Evolutionary conservation across 2,113 vertebrate species (phyloP), one percentile per base, ranked within the genome.

Genomic region (Chlorodrepanis virens): DNA sequence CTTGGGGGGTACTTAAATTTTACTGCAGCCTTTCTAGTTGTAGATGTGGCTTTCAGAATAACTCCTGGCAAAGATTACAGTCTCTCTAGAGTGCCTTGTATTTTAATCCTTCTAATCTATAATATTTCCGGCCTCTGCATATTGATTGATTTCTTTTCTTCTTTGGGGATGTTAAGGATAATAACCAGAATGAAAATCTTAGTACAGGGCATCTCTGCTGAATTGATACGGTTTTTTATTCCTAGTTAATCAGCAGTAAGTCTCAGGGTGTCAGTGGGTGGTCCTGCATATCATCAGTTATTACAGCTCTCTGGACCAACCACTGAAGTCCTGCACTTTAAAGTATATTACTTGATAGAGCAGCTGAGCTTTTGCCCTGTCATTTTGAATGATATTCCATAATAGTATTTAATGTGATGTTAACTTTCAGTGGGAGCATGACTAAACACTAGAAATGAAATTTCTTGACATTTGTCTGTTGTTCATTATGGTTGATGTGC

Each of bases 401-500:
- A 85, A 64, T 63, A 24, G 40, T 88, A 8, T 65, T 93, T 86
- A 90, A 86, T 83, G 54, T 69, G 56, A 37, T 93, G 71, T 70
- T 94, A 94, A 89, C 52, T 96, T 92, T 92, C 49, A 90, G 40
- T 6, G 12, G 44, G 35, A 44, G 71, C 52, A 63, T 92, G 92
- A 86, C 82, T 95, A 92, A 96, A 92, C 49, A 75, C 53, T 60
- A 63, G 37, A 83, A 96, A 93, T 75, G 25, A 81, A 57, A 3
- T 52, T 80, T 88, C 93, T 92, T 96, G 9, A 86, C 83, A 77
- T 95, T 93, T 83, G 24, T 95, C 67, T 88, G 65, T 82, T 76
- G 57, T 91, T 93, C 71, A 28, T 88, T 92, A 37, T 15, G n/a
- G 60, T 47, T 54, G 72, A 90, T 67, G 27, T 68, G 63, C 53